Base-by-base conservation (phyloP, 2,113 vertebrate species). In the Tupaia chinensis region DNA sequence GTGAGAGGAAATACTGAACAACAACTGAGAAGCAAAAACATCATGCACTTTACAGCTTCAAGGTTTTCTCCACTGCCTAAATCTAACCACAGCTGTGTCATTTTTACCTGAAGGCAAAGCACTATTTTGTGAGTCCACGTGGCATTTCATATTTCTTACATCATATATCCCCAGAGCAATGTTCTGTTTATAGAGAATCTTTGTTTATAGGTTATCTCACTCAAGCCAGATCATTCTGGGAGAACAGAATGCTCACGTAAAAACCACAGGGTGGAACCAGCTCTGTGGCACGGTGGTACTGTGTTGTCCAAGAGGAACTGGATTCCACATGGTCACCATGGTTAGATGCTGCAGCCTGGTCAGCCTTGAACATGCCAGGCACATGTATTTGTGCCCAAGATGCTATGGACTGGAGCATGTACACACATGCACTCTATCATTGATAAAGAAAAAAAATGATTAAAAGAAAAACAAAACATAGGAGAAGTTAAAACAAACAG, bases 101-200 rank as follows among this genome's bases (percentile, higher is more conserved):
- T 68, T 91, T 90, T 90, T 17, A 87, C 16, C 27, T 56, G 17
- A 91, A 69, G 22, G 68, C 13, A 93, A 76, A 9, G 16, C 7
- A 56, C 3, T 70, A 56, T 77, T 81, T 92, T 80, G 19, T 93
- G 27, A 93, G 22, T 20, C 23, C 2, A 44, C 23, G 63, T 9
- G 25, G 5, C 44, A 66, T 69, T 58, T 95, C 82, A n/a, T 58
- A 83, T n/a, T 34, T 66, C 78, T 76, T 32, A 66, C 83, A 68
- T 66, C 76, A 63, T 65, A 34, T 29, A 93, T 92, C 89, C 95
- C 9, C 27, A 70, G 23, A 60, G 3, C 13, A 70, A 19, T 61
- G 87, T 95, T 56, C 27, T 83, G 7, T 87, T 93, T 95, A 83
- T n/a, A 83, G 70, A 82, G 29, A 12, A 60, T 60, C 90, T 96